These are phyloP conservation scores for Psittacus erithacus DNA, from an alignment of 2,113 vertebrate genomes.

Conservation along the genomic window DNA sequence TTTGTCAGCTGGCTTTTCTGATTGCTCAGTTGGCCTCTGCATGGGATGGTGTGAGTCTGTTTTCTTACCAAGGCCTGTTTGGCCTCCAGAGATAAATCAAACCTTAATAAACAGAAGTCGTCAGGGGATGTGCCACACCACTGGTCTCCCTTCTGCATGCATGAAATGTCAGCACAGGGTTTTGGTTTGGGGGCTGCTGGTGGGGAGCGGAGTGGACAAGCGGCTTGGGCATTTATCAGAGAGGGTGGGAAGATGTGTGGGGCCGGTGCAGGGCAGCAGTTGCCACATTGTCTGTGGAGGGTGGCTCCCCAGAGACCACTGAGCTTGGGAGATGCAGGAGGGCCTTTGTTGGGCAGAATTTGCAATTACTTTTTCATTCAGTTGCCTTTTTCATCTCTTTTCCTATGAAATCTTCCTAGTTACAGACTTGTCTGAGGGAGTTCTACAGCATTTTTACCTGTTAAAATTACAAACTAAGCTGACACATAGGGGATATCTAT, in stretches of 20 bases:
- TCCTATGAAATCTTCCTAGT: background rate
- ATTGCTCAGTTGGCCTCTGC: background rate
- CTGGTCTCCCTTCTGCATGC: background rate
- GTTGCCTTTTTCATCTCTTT: background rate
- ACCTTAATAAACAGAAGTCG: background rate
- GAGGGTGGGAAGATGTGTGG: background rate
- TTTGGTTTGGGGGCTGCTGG: background rate
- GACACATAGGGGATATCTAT: accelerated
- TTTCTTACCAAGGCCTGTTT: background rate
- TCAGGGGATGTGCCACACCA: background rate
- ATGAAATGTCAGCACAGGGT: accelerated
- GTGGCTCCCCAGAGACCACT: background rate
- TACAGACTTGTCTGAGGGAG: background rate
- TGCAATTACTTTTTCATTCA: background rate
- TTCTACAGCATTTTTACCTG: background rate
- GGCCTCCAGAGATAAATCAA: background rate
- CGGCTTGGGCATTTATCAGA: background rate
- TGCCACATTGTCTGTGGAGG: background rate
- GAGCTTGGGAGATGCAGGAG: background rate
- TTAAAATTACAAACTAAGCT: background rate
- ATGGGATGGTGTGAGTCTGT: background rate
- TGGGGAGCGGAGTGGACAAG: background rate
- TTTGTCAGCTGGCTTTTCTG: background rate
- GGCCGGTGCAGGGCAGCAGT: background rate
- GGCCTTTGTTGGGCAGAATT: background rate